These are phyloP conservation scores for Rhyzopertha dominica DNA, from an alignment of 1,140 invertebrate genomes.

Conservation along the genomic window DNA sequence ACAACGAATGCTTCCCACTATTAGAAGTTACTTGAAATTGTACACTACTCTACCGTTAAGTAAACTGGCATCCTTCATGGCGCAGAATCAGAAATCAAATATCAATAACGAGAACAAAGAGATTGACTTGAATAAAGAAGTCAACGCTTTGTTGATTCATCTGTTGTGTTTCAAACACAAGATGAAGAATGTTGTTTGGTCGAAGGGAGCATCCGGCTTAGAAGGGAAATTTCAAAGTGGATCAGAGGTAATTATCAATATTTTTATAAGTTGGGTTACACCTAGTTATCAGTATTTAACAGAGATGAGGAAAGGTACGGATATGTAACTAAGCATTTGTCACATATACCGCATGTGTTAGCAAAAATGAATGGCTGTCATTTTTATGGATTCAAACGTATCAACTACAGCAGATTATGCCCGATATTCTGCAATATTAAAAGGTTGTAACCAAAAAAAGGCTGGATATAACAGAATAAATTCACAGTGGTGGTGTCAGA, in stretches of 20 bases:
- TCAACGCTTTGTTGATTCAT: constrained; percentile 77
- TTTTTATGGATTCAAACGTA: too few relatives aligned
- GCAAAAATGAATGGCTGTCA: too few relatives aligned
- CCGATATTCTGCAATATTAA: too few relatives aligned
- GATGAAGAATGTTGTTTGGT: constrained; percentile 99
- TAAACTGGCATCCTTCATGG: constrained; percentile 94
- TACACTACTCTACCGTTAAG: constrained; percentile 94
- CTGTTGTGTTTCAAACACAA: constrained; percentile 97
- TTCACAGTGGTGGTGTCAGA: too few relatives aligned
- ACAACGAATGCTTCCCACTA: constrained; percentile 91
- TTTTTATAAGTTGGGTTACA: not conserved
- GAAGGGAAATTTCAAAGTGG: constrained; percentile 97
- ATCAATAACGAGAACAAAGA: constrained; percentile 44
- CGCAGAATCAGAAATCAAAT: constrained; percentile 55
- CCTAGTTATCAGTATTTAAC: too few relatives aligned
- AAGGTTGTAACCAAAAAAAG: too few relatives aligned
- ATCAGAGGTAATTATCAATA: constrained; percentile 68
- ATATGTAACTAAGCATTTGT: too few relatives aligned
- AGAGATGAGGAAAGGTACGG: too few relatives aligned
- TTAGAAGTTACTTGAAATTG: constrained; percentile 89
- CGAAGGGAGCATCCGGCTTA: constrained; percentile 84
- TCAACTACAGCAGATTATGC: too few relatives aligned
- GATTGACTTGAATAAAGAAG: constrained; percentile 67
- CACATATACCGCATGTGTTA: too few relatives aligned
- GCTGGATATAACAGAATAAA: too few relatives aligned